Evolutionary conservation across 2,113 vertebrate genomes (phyloP).

Genomic region (Plecotus auritus): DNA sequence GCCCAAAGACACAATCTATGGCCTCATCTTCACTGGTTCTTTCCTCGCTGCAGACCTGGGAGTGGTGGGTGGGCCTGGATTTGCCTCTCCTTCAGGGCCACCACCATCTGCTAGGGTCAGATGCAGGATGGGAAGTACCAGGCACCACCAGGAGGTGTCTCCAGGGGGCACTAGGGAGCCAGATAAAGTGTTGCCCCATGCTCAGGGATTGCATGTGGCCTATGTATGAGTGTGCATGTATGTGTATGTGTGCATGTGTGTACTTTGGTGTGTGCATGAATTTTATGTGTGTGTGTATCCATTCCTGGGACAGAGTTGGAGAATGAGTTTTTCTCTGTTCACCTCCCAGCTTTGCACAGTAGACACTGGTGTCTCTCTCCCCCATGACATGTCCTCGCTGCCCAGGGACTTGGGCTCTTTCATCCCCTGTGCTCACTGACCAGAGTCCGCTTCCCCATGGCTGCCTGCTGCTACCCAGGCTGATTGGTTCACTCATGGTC

Average conservation of each 20-base stretch:
- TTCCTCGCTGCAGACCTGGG: not conserved
- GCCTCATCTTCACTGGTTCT: not conserved
- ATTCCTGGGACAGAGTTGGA: not conserved
- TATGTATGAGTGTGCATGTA: not conserved
- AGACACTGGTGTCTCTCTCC: not conserved
- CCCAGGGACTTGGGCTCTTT: not conserved
- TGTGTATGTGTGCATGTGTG: not conserved
- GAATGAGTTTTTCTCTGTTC: not conserved
- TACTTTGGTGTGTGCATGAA: not conserved
- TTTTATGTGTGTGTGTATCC: not conserved
- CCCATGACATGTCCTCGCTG: not conserved
- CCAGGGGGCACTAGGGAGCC: not conserved
- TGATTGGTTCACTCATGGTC: not conserved
- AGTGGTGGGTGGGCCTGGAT: not conserved
- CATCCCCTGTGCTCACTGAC: not conserved
- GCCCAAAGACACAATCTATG: not conserved
- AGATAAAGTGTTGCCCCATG: not conserved
- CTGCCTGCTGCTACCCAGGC: not conserved
- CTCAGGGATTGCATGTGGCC: not conserved
- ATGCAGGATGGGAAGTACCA: not conserved
- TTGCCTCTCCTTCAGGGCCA: not conserved
- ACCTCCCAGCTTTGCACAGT: not conserved
- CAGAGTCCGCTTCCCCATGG: not conserved
- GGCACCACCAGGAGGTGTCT: not conserved
- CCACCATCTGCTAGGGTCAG: not conserved